Evolutionary conservation across 2,888 invertebrate species (phyloP), one percentile per base, ranked within the genome.

Genomic region (Phyllotreta striolata): DNA sequence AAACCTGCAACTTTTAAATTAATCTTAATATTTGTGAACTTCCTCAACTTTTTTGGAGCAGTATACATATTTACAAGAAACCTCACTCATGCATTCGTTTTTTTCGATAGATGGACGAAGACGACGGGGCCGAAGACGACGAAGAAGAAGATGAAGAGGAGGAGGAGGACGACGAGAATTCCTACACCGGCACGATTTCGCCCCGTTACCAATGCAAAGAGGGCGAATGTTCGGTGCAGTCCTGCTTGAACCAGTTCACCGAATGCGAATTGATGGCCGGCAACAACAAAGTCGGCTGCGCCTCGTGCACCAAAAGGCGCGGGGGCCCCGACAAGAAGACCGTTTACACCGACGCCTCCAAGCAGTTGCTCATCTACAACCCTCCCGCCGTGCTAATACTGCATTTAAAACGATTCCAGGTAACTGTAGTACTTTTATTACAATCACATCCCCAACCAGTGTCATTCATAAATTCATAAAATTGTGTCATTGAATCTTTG

Each of bases 341-440:
- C 4, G 87, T 93, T 0, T 89, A 91, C 79, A 92, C 92, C 0
- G 90, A 91, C 76, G 91, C 92, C 44, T 91, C 92, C 0, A 92
- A 93, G 79, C 91, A 93, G 72, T 88, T 93, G 80, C 85, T 97
- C 41, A 90, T 99, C 37, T 93, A 92, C 68, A 89, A 90, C 77
- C 96, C 96, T 24, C 98, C 98, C 0, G 92, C 96, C 3, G 91
- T 98, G 57, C 85, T 99, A 0, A 98, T 98, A 59, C 83, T 99
- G 14, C 98, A 99, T 79, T 83, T 99, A 68, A 99, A 99, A 82
- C 84, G 98, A 67, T 99, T 98, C 84, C 96, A 97, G 83, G 89
- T 96, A 77, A 70, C 67, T 39, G 6, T 6, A 7, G 39, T 39
- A 7, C 8, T 39, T 39, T 39, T 39, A 39, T 39, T 39, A 39